Evolutionary conservation across 2,888 invertebrate genomes (phyloP), one percentile per base, ranked within the genome.

Genomic region (Drosophila meridionalis): DNA sequence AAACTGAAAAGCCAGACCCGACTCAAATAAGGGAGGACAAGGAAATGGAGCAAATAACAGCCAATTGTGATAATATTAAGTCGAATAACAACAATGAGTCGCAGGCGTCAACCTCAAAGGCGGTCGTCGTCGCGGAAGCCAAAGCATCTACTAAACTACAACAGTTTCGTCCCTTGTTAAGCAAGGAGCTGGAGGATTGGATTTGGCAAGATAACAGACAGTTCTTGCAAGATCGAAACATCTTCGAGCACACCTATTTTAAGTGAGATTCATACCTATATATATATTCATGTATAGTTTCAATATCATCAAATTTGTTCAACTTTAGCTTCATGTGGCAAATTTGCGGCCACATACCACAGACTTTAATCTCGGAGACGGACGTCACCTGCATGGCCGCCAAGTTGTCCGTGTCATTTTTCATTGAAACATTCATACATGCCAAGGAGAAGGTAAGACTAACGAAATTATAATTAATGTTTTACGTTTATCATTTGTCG

Each of bases 121-220:
- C 80, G 58, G 82, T 70, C 53, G 69, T 57, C 53, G 57, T 72
- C 42, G 76, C 78, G 62, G 75, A 58, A 40, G 61, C 59, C 32
- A 82, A 79, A 61, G 50, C 40, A 57, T 55, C 59, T 43, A 53
- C 40, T 32, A 74, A 76, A 59, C 60, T 66, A 36, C 90, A 79
- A 73, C 84, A 82, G 64, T 86, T 91, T 76, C 92, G 90, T 73
- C 90, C 92, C 65, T 81, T 92, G 45, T 80, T 93, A 36, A 93
- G 90, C 71, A 93, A 93, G 79, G 98, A 98, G 83, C 94, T 98
- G 45, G 97, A 97, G 91, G 97, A 97, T 93, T 98, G 98, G 98
- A 98, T 99, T 83, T 99, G 98, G 98, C 96, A 98, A 91, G 99
- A 99, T 93, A 99, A 99, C 92, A 97, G 97, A 95, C 97, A 98